Evolutionary conservation across 2,888 invertebrate genomes (phyloP).

Genomic region (Chironomus riparius): DNA sequence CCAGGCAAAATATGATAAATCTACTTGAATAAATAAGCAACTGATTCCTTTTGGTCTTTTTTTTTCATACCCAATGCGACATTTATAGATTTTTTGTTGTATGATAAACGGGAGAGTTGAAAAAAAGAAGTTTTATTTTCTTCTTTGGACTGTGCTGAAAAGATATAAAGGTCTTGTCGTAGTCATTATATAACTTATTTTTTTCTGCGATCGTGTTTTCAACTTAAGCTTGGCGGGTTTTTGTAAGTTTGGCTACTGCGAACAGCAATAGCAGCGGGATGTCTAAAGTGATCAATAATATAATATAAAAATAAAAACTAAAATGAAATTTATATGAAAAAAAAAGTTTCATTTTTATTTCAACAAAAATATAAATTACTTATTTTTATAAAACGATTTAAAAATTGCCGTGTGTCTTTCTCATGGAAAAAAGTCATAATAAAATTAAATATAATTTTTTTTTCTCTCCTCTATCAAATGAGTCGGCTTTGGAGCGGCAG

Average conservation of each 20-base stretch:
- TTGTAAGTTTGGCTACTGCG: slow-evolving; percentile 19
- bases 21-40: background rate
- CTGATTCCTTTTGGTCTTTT: background rate
- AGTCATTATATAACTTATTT: background rate
- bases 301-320: background rate
- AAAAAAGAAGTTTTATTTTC: no score
- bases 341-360: background rate
- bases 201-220: slow-evolving; percentile 9
- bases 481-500: background rate
- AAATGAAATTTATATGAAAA: no score
- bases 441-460: background rate
- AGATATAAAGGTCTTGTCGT: background rate
- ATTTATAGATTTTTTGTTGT: background rate
- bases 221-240: background rate
- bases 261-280: slow-evolving; percentile 13
- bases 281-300: slow-evolving; percentile 18
- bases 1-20: background rate
- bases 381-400: background rate
- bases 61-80: background rate
- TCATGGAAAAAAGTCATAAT: background rate
- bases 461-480: background rate
- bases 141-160: background rate
- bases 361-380: background rate
- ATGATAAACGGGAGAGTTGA: background rate
- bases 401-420: background rate